Percentiles rank a stretch among this genome's conserved stretches.
Evolutionary conservation across 2,888 invertebrate species (phyloP).

Genomic region (Erebia palarica): DNA sequence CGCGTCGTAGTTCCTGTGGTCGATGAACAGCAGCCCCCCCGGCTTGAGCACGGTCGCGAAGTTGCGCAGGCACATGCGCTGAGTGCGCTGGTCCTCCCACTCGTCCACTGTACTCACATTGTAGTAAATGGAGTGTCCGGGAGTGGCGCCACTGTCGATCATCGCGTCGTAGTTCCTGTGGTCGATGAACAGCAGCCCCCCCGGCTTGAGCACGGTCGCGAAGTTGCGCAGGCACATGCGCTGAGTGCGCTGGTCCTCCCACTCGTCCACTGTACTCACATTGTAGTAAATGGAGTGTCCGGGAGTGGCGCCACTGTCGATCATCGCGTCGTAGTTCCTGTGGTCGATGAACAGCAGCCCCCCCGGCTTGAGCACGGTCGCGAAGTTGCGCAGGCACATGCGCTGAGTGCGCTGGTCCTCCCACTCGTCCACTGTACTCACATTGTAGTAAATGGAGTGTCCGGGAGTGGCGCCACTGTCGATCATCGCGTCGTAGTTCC

Average conservation of each 20-base stretch:
- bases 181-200: constrained; percentile 92
- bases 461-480: constrained; percentile 90
- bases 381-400: constrained; percentile 90
- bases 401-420: constrained; percentile 91
- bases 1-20: constrained; percentile 94
- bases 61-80: constrained; percentile 89
- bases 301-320: constrained; percentile 90
- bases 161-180: constrained; percentile 93
- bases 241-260: constrained; percentile 90
- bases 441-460: constrained; percentile 94
- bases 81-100: constrained; percentile 89
- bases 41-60: constrained; percentile 92
- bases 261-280: too few species aligned
- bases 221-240: constrained; percentile 91
- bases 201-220: constrained; percentile 91
- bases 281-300: constrained; percentile 93
- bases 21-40: constrained; percentile 92
- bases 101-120: too few species aligned
- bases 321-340: constrained; percentile 92
- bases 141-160: constrained; percentile 90
- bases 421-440: constrained; percentile 88
- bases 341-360: constrained; percentile 94
- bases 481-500: constrained; percentile 92
- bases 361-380: constrained; percentile 91
- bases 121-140: constrained; percentile 93